phyloP scores from a whole-genome alignment of 2,888 invertebrate genomes.

The Hypomecis punctinalis region DNA sequence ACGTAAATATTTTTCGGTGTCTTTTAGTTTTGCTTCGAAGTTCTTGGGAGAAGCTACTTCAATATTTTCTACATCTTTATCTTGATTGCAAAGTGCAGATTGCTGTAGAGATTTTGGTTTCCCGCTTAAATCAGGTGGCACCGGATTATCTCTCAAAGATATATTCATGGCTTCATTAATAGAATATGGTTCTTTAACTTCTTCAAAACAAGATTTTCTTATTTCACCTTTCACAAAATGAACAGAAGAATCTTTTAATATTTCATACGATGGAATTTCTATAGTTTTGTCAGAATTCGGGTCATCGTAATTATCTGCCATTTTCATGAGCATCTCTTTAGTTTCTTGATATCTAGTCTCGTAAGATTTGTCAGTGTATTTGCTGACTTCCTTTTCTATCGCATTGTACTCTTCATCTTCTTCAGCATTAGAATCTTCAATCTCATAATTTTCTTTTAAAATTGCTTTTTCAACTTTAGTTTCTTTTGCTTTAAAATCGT shows the following conservation, averaged over 20 bases:
- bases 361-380: constrained; percentile 74
- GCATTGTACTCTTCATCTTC: constrained; percentile 68
- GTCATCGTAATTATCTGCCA: constrained; percentile 71
- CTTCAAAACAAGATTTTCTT: constrained; percentile 60
- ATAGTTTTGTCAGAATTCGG: constrained; percentile 43
- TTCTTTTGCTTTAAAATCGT: constrained; percentile 55
- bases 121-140: constrained; percentile 55
- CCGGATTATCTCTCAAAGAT: constrained; percentile 63
- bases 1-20: constrained; percentile 65
- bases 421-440: constrained; percentile 44
- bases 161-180: constrained; percentile 74
- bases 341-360: constrained; percentile 76
- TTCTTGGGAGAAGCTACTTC: constrained; percentile 61
- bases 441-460: constrained; percentile 38
- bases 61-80: constrained; percentile 44
- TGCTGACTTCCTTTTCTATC: constrained; percentile 72
- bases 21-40: constrained; percentile 65
- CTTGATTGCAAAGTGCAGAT: constrained; percentile 32
- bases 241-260: constrained; percentile 68
- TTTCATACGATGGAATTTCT: constrained; percentile 40
- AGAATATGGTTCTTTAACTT: constrained; percentile 67
- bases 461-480: constrained; percentile 30
- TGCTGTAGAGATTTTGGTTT: constrained; percentile 44
- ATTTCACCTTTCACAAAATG: constrained; percentile 59
- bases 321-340: constrained; percentile 69